phyloP scores from a whole-genome alignment of 1,140 invertebrate genomes.

The Sycobia sp. region DNA sequence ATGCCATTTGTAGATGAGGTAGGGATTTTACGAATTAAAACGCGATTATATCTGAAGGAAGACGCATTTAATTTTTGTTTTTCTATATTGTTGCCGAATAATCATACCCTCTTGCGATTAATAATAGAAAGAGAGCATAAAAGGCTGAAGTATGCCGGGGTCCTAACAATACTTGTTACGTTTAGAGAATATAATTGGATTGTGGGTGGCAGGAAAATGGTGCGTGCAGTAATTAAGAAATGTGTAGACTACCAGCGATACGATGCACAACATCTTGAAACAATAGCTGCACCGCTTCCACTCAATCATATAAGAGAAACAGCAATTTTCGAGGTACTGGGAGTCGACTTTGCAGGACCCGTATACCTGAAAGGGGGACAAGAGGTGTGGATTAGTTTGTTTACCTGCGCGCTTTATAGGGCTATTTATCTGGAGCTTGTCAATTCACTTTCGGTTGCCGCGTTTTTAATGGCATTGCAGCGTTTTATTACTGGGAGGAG shows the following conservation, averaged over 20 bases:
- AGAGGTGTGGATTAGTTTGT: slow-evolving; percentile 48
- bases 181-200: slow-evolving; percentile 32
- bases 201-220: slow-evolving; percentile 1
- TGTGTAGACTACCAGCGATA: slow-evolving; percentile 30
- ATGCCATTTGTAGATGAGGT: background rate
- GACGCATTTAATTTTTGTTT: background rate
- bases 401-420: slow-evolving; percentile 44
- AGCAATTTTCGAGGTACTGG: slow-evolving; percentile 36
- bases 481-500: slow-evolving; percentile 38
- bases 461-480: slow-evolving; percentile 35
- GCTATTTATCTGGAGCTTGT: slow-evolving; percentile 44
- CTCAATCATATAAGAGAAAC: slow-evolving; percentile 35
- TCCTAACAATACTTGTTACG: slow-evolving; percentile 8
- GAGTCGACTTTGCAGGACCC: slow-evolving; percentile 42
- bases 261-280: slow-evolving; percentile 31
- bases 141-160: background rate
- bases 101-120: background rate
- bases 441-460: slow-evolving; percentile 33
- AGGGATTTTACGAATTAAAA: slow-evolving; percentile 36
- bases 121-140: background rate
- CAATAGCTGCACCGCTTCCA: slow-evolving; percentile 37
- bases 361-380: too few relatives aligned
- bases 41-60: too few relatives aligned
- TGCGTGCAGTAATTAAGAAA: slow-evolving; percentile 14
- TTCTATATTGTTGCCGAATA: background rate